Evolutionary conservation across 2,113 vertebrate species (phyloP).

Genomic region (Chlorodrepanis virens): DNA sequence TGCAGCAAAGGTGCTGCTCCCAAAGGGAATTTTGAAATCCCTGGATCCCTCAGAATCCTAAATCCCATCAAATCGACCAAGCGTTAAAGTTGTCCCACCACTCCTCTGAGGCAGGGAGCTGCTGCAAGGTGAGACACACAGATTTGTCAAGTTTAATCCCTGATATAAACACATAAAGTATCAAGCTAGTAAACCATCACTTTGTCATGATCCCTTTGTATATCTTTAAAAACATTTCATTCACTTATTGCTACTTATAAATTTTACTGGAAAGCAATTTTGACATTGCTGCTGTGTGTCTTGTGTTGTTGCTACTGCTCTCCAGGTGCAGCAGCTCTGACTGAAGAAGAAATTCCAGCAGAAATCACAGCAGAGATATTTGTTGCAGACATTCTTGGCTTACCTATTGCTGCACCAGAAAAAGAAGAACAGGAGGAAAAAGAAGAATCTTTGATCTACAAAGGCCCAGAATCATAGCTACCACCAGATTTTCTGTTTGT

Average conservation of each 20-base stretch:
- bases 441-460: background rate
- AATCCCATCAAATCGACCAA: rapidly evolving
- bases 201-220: background rate
- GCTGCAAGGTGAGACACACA: background rate
- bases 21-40: background rate
- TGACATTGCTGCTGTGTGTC: background rate
- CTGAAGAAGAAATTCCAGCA: conserved; percentile 79
- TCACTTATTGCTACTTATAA: background rate
- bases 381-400: conserved; percentile 79
- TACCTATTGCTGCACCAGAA: conserved; percentile 55
- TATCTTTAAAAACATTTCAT: background rate
- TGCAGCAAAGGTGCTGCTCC: background rate
- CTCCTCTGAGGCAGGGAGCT: background rate
- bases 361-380: conserved; percentile 84
- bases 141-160: background rate
- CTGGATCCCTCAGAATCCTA: background rate
- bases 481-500: background rate
- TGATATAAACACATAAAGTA: background rate
- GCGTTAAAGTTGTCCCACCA: background rate
- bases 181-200: background rate
- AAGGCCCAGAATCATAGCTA: background rate
- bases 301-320: background rate
- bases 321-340: conserved; percentile 66
- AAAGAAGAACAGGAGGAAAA: background rate
- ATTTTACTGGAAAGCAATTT: background rate